Base-by-base conservation (phyloP, 2,888 invertebrate species). In the Eupithecia insigniata region DNA sequence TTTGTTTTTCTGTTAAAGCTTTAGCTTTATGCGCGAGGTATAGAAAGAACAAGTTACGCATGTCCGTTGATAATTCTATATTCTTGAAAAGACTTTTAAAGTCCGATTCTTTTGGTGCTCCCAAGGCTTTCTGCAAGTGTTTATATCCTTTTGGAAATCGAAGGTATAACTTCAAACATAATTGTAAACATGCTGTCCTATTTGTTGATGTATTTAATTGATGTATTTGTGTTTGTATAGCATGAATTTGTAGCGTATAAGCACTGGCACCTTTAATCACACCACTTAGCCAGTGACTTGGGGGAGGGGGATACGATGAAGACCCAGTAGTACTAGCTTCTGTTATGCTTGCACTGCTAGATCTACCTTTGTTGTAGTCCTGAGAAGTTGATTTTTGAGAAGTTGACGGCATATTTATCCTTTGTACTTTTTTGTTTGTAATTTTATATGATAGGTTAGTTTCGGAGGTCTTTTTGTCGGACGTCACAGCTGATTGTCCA, bases 151-250 rank as follows among this genome's bases (percentile, higher is more conserved):
- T 65, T 67, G 78, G 74, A 26, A 34, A 72, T 30, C 60, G 72
- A 12, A 76, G 70, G 51, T 78, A 75, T 22, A 78, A 58, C 55
- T 72, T 69, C 1, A 78, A 28, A 39, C 65, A 68, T 60, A 78
- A 55, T 46, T 72, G 67, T n/a, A 55, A 39, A 18, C 32, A 43
- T 32, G 51, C 66, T 32, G 66, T 66, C 10, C 6, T 10, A 34
- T 61, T 32, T 2, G 22, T 10, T 16, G 28, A n/a, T 26, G 7
- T 28, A 26, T 58, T 58, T 26, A 62, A 10, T 39, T 32, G 5
- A 66, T 55, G n/a, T 16, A 71, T 43, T 39, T 12, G 10, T 18
- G n/a, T 28, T n/a, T 61, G 68, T 55, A 74, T 55, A 28, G 66
- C 18, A 12, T 70, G 66, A 55, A 71, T 61, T 39, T 61, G 43